These are phyloP conservation scores for Mormoops blainvillei DNA, from an alignment of 2,113 vertebrate genomes.

Conservation along the genomic window DNA sequence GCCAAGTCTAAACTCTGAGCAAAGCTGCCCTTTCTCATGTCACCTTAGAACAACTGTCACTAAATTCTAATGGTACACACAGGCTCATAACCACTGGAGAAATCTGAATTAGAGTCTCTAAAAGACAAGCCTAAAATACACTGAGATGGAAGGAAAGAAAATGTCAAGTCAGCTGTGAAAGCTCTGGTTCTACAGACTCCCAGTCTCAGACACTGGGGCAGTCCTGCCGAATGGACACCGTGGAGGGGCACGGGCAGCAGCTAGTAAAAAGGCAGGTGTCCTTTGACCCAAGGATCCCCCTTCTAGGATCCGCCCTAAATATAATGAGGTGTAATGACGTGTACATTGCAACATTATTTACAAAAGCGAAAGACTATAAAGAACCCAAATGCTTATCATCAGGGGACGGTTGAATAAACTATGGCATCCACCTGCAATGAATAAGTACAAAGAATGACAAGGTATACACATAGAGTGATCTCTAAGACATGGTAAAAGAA, in stretches of 20 bases:
- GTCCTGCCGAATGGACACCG: neutral
- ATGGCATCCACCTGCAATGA: neutral
- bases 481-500: neutral
- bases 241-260: neutral
- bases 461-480: neutral
- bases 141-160: neutral
- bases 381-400: neutral
- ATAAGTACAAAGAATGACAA: neutral
- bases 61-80: neutral
- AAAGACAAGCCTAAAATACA: neutral
- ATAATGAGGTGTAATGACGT: neutral
- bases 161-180: neutral
- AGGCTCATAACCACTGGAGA: neutral
- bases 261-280: neutral
- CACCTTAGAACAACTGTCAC: neutral
- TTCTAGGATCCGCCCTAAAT: neutral
- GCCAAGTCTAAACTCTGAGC: neutral
- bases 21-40: neutral
- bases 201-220: neutral
- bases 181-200: neutral
- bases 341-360: neutral
- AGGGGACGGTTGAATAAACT: neutral
- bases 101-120: neutral
- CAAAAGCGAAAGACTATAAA: neutral
- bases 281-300: neutral